Evolutionary conservation across 2,113 vertebrate species (phyloP).

Genomic region (Chascanopsetta lugubris): DNA sequence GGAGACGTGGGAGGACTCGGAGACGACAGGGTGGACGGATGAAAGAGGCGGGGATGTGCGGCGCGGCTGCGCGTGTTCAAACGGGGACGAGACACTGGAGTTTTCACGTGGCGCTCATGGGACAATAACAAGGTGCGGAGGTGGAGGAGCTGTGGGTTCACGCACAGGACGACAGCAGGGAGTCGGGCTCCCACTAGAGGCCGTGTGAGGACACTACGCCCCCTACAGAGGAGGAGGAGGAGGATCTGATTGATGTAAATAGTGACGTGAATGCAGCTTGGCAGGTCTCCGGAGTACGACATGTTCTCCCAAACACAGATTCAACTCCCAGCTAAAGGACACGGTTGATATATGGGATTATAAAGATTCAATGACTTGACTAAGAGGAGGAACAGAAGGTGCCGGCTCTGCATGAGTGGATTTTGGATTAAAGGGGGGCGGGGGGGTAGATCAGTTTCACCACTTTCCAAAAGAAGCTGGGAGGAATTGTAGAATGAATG

Average conservation of each 20-base stretch:
- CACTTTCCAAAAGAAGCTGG: constrained; percentile 8
- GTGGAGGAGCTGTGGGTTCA: constrained; percentile 25
- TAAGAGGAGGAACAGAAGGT: too few species aligned
- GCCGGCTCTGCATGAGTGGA: too few species aligned
- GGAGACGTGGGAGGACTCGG: background rate
- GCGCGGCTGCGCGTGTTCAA: constrained; percentile 11
- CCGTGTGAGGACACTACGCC: background rate
- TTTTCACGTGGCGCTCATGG: constrained; percentile 27
- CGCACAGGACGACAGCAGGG: constrained; percentile 46
- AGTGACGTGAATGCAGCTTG: background rate
- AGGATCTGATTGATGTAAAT: too few species aligned
- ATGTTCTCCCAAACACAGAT: too few species aligned
- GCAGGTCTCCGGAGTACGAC: background rate
- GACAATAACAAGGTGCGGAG: background rate
- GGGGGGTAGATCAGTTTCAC: too few species aligned
- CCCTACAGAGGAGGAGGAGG: background rate
- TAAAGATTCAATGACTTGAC: too few species aligned
- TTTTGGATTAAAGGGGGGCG: too few species aligned
- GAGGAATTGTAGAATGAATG: too few species aligned
- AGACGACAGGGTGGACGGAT: background rate
- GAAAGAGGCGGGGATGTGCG: background rate
- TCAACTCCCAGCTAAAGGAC: background rate
- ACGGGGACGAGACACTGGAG: constrained; percentile 19
- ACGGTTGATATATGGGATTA: too few species aligned
- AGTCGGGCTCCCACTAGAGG: background rate